Conservation (phyloP, 2,888 invertebrate species). For the Drosophila bunnanda region DNA sequence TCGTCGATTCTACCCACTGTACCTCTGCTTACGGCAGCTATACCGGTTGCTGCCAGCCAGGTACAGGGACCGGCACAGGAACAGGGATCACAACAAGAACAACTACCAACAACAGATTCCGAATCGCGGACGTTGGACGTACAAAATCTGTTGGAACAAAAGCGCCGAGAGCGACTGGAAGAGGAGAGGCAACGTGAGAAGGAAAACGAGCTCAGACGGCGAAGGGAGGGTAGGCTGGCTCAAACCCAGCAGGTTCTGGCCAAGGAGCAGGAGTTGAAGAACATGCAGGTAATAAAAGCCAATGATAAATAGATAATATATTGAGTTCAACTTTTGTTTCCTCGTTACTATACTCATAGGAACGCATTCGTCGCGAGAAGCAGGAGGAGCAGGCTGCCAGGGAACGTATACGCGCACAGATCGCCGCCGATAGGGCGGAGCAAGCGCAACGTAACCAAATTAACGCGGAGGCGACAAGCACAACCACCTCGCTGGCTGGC, state of each 20-base stretch:
- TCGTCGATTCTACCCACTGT: conserved; percentile 28
- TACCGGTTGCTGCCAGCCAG: conserved; percentile 12
- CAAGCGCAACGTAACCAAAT: conserved; percentile 88
- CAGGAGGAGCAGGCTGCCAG: conserved; percentile 94
- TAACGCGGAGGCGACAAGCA: conserved; percentile 51
- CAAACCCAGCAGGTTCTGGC: conserved; percentile 85
- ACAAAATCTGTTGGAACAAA: conserved; percentile 85
- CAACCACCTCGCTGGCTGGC: conserved; percentile 70
- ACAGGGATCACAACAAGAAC: background rate
- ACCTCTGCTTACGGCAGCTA: conserved; percentile 9
- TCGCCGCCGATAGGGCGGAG: conserved; percentile 93
- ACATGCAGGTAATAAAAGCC: conserved; percentile 60
- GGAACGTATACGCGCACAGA: conserved; percentile 94
- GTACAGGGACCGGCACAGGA: background rate
- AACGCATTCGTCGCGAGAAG: conserved; percentile 92
- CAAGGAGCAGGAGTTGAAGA: conserved; percentile 81
- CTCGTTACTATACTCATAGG: conserved; percentile 84
- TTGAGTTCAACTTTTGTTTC: too few species aligned
- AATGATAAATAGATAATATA: background rate
- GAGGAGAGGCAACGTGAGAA: conserved; percentile 92
- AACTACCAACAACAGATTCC: conserved; percentile 1
- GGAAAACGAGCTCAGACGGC: conserved; percentile 89
- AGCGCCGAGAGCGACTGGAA: conserved; percentile 93
- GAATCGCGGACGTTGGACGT: conserved; percentile 54
- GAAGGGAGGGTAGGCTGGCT: conserved; percentile 90